Evolutionary conservation across 1,140 invertebrate species (phyloP).

Genomic region (Aphelenchoides fujianensis): DNA sequence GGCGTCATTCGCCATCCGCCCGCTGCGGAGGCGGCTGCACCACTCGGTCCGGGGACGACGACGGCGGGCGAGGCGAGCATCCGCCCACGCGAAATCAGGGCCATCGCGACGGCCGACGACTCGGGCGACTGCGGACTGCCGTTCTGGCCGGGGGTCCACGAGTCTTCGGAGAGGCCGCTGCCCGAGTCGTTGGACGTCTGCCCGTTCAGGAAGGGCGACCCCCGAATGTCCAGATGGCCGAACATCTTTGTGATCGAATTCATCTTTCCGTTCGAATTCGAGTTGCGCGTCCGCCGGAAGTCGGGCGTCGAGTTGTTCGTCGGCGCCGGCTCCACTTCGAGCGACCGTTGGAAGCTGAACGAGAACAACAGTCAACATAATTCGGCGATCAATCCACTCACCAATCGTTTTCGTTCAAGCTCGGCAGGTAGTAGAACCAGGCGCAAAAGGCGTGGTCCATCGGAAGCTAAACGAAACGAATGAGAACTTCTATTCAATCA

Average conservation of each 20-base stretch:
- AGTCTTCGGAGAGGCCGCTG: constrained; percentile 32
- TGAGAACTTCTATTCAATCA: constrained; percentile 70
- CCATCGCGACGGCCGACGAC: constrained; percentile 9
- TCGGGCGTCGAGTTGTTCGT: constrained; percentile 41
- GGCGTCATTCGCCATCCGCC: constrained; percentile 8
- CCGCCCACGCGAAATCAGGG: constrained; percentile 24
- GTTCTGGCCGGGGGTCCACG: constrained; percentile 29
- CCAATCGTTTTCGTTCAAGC: constrained; percentile 58
- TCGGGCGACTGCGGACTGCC: background rate
- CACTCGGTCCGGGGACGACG: background rate
- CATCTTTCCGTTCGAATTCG: constrained; percentile 19
- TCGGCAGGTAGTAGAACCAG: constrained; percentile 60
- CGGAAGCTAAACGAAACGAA: constrained; percentile 70
- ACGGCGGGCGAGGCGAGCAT: constrained; percentile 16
- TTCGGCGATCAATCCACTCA: no score
- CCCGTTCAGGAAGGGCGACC: constrained; percentile 9
- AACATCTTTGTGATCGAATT: constrained; percentile 44
- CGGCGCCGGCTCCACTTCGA: constrained; percentile 49
- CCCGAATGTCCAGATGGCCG: constrained; percentile 19
- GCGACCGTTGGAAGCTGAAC: constrained; percentile 50
- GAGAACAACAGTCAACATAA: no score
- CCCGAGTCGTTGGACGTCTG: constrained; percentile 47
- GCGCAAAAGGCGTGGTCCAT: constrained; percentile 58
- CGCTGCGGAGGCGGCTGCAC: background rate
- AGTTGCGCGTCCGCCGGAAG: constrained; percentile 23